Base-by-base conservation (phyloP, 2,113 vertebrate species). In the Pangasianodon hypophthalmus region DNA sequence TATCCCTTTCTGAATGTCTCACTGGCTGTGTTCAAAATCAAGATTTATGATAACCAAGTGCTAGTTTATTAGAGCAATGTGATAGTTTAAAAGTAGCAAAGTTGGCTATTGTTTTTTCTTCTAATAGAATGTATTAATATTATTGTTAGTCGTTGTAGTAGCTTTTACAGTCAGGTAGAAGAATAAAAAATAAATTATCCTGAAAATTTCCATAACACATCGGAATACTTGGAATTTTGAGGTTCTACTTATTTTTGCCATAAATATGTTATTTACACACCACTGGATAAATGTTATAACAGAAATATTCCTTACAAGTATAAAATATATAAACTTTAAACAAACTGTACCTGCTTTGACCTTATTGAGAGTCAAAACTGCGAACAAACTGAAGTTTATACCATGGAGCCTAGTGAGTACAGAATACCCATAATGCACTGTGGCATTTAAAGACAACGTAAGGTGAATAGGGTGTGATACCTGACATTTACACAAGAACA, bases 361-460 rank as follows among this genome's bases (percentile, higher is more conserved):
- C 48, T 2, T 21, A 75, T 1, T 4, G 77, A 50, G 75, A 48
- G 77, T 50, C 14, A 52, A 29, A 80, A 37, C 32, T 19, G 32
- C 69, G 26, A 41, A 60, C 44, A 58, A 37, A 21, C 54, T 41
- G 9, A 4, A 9, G 56, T 58, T 21, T 11, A 37, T 1, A 41
- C 0, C 0, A 26, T 60, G 54, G 11, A 41, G n/a, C 82, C n/a
- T 9, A 60, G n/a, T 41, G 9, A 60, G 82, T 60, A 41, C 54
- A 41, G 54, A 85, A 85, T 46, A 84, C 83, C 58, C 83, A 84
- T 26, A 64, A 84, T 64, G 83, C 83, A 64, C 58, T 64, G 37
- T 29, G 24, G 5, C 6, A 8, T 64, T 58, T 62, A 26, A 26
- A 62, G 10, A 44, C 81, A 83, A 2, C 11, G 52, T 0, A 50